Conservation (phyloP, 2,797 vertebrate species). For the Hippocampus kuda region DNA sequence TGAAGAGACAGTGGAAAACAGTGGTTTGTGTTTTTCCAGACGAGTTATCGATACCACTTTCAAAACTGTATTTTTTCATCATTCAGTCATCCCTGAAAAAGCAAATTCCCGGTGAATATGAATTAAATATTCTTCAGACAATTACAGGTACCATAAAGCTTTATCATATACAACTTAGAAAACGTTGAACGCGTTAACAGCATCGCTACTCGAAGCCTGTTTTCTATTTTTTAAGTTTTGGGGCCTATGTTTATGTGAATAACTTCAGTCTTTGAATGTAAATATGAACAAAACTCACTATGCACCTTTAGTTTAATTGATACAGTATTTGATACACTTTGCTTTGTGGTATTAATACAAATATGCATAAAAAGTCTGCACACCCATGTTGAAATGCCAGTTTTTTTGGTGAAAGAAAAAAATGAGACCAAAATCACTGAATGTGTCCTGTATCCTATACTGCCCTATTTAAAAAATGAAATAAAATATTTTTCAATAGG, state of each 20-base stretch:
- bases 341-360: conserved; percentile 34
- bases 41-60: no score
- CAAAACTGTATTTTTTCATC: no score
- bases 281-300: conserved; percentile 58
- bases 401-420: background rate
- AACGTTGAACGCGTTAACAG: conserved; percentile 16
- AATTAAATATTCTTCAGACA: background rate
- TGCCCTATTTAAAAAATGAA: background rate
- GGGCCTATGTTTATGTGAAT: conserved; percentile 53
- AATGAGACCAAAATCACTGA: background rate
- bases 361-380: conserved; percentile 18
- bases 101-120: no score
- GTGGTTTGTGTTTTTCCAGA: no score
- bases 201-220: background rate
- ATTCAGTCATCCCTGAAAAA: no score
- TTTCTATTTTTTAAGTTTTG: conserved; percentile 33
- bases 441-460: background rate
- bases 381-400: background rate
- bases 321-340: conserved; percentile 56
- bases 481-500: no score
- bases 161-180: background rate
- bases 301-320: conserved; percentile 61
- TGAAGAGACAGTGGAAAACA: no score
- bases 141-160: background rate
- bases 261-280: conserved; percentile 53